phyloP scores from a whole-genome alignment of 2,888 invertebrate species.

The Polymixis lichenea region DNA sequence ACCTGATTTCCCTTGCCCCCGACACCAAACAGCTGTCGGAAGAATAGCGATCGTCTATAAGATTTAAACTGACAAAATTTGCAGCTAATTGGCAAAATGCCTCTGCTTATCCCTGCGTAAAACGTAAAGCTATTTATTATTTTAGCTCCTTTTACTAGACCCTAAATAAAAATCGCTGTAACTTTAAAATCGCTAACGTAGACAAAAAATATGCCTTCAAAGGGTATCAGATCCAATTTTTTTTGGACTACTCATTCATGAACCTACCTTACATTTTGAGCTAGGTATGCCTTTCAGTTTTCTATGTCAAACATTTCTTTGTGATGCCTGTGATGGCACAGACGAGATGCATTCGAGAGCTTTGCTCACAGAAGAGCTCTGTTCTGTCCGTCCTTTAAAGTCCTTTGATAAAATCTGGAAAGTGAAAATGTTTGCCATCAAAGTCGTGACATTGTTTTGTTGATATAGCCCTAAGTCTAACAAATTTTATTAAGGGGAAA shows the following conservation, averaged over 20 bases:
- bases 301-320: conserved; percentile 14
- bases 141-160: background rate
- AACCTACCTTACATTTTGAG: too few relatives aligned
- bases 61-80: too few relatives aligned
- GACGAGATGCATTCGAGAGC: background rate
- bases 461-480: too few relatives aligned
- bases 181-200: background rate
- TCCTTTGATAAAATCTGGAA: background rate
- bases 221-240: background rate
- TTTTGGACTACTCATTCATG: background rate
- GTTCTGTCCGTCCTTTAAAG: background rate
- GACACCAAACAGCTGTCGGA: too few relatives aligned
- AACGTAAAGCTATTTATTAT: background rate
- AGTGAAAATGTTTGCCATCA: background rate
- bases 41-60: too few relatives aligned
- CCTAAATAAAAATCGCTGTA: background rate
- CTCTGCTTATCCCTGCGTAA: background rate
- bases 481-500: too few relatives aligned
- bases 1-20: too few relatives aligned
- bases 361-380: background rate
- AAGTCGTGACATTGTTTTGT: background rate
- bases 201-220: background rate
- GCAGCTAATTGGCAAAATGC: background rate
- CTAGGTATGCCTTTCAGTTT: conserved; percentile 5
- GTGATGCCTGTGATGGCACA: background rate